Conservation (phyloP, 2,113 vertebrate genomes). For the Poeciliopsis retropinna region DNA sequence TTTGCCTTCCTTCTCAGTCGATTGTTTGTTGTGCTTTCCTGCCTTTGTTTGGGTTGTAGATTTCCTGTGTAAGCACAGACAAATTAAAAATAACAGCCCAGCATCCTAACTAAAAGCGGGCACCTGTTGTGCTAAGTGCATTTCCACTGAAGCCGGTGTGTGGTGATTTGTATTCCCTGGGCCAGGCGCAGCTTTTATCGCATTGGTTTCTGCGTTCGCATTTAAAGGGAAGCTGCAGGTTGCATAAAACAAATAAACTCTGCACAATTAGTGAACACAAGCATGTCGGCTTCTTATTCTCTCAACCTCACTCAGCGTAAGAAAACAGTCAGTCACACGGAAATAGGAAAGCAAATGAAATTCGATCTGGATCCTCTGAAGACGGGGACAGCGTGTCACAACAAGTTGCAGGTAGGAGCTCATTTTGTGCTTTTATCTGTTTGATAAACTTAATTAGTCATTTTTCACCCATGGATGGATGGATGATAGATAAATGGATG, state of each 20-base stretch:
- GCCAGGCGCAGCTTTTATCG: not conserved
- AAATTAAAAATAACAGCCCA: not conserved
- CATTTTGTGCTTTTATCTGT: not conserved
- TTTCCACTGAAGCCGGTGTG: not conserved
- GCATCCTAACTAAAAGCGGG: not conserved
- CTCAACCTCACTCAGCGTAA: not conserved
- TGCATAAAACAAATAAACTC: constrained; percentile 7
- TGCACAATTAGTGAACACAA: constrained; percentile 28
- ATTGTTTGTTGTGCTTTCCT: constrained; percentile 76
- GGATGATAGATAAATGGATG: no score
- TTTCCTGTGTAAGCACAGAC: constrained; percentile 69
- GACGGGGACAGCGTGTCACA: not conserved
- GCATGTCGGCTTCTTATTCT: not conserved
- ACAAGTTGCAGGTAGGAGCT: not conserved
- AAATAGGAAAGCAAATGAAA: constrained; percentile 50
- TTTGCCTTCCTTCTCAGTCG: constrained; percentile 36
- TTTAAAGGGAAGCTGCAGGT: constrained; percentile 8
- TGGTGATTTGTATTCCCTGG: constrained; percentile 19
- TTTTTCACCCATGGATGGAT: not conserved
- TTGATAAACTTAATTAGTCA: not conserved
- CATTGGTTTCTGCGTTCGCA: not conserved
- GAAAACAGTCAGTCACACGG: constrained; percentile 35
- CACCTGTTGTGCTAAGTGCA: not conserved
- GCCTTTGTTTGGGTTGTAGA: constrained; percentile 71
- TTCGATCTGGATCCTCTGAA: not conserved